Percentiles rank a stretch among this genome's conserved stretches.
phyloP scores from a whole-genome alignment of 1,140 invertebrate genomes.

The Plodia interpunctella region DNA sequence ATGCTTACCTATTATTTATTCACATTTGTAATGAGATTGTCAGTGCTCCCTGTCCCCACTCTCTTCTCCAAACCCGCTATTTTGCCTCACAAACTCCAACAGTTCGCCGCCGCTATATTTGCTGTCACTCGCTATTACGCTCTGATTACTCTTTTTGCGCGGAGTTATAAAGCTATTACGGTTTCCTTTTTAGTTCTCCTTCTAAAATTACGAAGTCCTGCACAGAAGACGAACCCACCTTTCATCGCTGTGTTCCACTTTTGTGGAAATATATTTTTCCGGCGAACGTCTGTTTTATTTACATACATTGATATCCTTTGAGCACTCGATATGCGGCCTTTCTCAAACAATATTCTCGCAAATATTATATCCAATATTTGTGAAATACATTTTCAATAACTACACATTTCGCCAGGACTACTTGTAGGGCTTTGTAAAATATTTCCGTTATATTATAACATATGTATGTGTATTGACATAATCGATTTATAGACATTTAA shows the following conservation, averaged over 20 bases:
- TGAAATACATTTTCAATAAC: constrained; percentile 8
- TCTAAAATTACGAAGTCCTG: constrained; percentile 24
- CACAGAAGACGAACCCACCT: neutral
- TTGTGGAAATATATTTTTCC: constrained; percentile 26
- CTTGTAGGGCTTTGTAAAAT: too few relatives aligned
- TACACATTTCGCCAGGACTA: neutral
- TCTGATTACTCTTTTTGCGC: constrained; percentile 31
- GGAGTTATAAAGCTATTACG: constrained; percentile 38
- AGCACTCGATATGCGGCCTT: constrained; percentile 18
- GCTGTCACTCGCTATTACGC: constrained; percentile 27
- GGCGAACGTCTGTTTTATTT: constrained; percentile 27
- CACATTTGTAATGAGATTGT: constrained; percentile 69
- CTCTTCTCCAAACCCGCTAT: constrained; percentile 29
- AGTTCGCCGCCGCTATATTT: constrained; percentile 34
- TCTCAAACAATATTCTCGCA: constrained; percentile 14
- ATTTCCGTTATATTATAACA: too few relatives aligned
- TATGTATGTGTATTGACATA: too few relatives aligned
- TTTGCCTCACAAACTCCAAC: constrained; percentile 36
- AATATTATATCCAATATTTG: constrained; percentile 11
- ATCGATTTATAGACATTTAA: too few relatives aligned
- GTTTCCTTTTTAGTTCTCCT: constrained; percentile 32
- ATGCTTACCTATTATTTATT: constrained; percentile 72
- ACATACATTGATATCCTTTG: constrained; percentile 23
- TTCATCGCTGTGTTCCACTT: constrained; percentile 1
- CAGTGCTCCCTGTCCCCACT: constrained; percentile 43